Conservation (phyloP, 64 coral and sea anemone genomes). For the Actinia equina region DNA sequence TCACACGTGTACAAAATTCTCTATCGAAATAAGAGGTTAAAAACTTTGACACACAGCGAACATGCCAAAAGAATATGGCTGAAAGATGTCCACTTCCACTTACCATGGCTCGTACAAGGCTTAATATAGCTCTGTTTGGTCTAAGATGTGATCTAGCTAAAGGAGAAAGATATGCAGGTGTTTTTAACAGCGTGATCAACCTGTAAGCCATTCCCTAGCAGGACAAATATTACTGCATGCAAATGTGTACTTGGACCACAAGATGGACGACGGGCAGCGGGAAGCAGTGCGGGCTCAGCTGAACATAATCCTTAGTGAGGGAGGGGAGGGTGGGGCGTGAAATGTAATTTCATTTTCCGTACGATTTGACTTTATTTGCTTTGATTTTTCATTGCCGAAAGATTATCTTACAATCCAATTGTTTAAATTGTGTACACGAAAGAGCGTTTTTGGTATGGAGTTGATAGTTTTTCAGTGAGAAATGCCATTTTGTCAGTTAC, state of each 20-base stretch:
- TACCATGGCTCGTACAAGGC: conserved; percentile 67
- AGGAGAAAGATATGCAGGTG: background rate
- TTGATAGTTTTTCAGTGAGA: background rate
- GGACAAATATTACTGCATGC: conserved; percentile 2
- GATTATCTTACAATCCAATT: background rate
- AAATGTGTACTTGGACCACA: background rate
- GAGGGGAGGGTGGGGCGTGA: background rate
- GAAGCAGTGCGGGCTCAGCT: background rate
- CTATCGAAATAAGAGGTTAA: background rate
- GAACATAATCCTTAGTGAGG: background rate
- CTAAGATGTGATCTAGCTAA: conserved; percentile 14
- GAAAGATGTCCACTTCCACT: conserved; percentile 11
- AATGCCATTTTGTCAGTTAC: background rate
- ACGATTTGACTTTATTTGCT: background rate
- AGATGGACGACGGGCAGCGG: conserved; percentile 42
- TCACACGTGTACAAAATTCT: conserved; percentile 12
- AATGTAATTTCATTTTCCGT: background rate
- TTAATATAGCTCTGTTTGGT: background rate
- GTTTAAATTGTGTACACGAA: background rate
- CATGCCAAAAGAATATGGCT: background rate
- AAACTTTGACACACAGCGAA: background rate
- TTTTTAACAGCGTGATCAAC: conserved; percentile 31
- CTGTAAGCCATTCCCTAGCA: conserved; percentile 60
- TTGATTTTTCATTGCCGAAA: background rate
- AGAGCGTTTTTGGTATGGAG: background rate